A percentile compares a stretch with the other conserved stretches of the same genome.
These are phyloP conservation scores for Eupithecia abbreviata DNA, from an alignment of 2,888 invertebrate species.

Conservation along the genomic window DNA sequence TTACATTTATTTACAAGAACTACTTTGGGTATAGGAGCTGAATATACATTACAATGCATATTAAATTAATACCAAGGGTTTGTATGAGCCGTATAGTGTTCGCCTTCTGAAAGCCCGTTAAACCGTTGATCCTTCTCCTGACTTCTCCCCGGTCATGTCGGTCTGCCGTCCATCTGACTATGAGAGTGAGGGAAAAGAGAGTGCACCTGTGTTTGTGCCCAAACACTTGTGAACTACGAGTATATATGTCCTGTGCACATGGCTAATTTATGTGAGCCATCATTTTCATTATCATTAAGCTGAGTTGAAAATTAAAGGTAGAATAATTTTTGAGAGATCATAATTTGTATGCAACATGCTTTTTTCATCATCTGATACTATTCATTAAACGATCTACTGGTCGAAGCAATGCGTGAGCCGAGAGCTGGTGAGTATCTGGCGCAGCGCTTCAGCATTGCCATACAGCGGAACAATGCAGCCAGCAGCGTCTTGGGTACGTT, in stretches of 20 bases:
- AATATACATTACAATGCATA: slow-evolving; percentile 1
- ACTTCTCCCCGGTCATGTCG: background rate
- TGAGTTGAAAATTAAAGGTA: background rate
- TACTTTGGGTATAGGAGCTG: background rate
- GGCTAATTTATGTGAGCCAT: no score
- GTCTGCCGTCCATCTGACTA: background rate
- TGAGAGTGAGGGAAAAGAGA: background rate
- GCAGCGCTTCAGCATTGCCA: no score
- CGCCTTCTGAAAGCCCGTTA: background rate
- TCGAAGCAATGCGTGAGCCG: no score
- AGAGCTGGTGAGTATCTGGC: no score
- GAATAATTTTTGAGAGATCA: background rate
- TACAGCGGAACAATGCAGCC: no score
- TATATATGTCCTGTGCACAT: background rate
- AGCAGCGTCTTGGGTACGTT: no score
- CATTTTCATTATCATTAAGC: background rate
- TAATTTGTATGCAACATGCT: background rate
- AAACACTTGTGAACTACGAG: background rate
- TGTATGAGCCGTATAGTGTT: no score
- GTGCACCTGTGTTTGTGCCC: background rate
- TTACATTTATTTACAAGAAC: background rate
- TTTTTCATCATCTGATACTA: background rate
- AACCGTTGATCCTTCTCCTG: background rate
- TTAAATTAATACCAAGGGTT: background rate
- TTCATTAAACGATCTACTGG: no score